These are phyloP conservation scores for Eilema depressum DNA, from an alignment of 2,888 invertebrate species.

Conservation along the genomic window DNA sequence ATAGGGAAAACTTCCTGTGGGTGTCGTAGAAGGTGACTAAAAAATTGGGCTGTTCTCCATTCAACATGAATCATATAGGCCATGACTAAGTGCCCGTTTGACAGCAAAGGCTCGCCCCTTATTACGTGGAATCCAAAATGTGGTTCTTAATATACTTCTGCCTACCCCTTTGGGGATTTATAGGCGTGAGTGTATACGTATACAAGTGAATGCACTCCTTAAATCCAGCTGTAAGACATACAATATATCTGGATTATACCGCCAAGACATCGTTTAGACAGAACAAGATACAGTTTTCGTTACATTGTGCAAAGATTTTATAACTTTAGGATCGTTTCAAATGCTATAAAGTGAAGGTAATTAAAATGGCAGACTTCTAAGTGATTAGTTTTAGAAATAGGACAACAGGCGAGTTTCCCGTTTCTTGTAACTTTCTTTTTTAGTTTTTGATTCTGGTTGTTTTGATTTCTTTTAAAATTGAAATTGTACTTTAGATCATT, in stretches of 20 bases:
- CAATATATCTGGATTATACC: conserved; percentile 5
- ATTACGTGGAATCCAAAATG: too few species aligned
- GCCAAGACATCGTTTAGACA: conserved; percentile 3
- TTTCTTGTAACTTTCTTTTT: conserved; percentile 5
- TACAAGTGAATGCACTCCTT: neutral
- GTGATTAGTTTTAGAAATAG: conserved; percentile 29
- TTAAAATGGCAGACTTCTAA: conserved; percentile 19
- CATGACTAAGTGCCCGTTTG: too few species aligned
- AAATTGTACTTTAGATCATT: too few species aligned
- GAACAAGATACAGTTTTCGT: conserved; percentile 15
- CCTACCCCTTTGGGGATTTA: too few species aligned
- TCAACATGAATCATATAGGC: too few species aligned
- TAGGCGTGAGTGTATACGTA: too few species aligned
- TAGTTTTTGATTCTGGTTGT: neutral
- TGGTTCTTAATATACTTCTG: too few species aligned
- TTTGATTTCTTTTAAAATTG: neutral
- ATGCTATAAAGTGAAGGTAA: conserved; percentile 30
- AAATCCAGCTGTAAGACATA: neutral
- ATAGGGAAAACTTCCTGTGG: too few species aligned
- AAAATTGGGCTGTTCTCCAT: too few species aligned
- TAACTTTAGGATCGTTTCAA: conserved; percentile 18
- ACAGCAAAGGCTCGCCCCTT: too few species aligned
- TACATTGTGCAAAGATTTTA: conserved; percentile 15
- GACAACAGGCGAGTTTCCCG: conserved; percentile 34
- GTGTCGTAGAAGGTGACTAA: too few species aligned